Base-by-base conservation (phyloP, 2,797 vertebrate genomes). In the Philypnodon macrostomus region DNA sequence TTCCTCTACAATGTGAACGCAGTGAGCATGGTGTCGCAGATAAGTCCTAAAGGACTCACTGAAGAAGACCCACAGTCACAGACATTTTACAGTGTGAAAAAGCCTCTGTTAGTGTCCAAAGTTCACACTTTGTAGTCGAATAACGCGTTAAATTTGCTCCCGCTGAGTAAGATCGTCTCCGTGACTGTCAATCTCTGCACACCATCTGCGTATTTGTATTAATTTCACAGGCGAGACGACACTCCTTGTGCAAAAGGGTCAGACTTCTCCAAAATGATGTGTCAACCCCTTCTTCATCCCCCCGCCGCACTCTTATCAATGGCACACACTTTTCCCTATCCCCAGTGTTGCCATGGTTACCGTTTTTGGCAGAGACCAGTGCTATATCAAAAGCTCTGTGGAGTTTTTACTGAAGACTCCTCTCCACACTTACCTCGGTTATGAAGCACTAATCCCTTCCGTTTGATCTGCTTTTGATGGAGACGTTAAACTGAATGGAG, bases 231-330 rank as follows among this genome's bases (percentile, higher is more conserved):
- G 77, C 72, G 67, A 74, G 63, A 72, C 72, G 70, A 34, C 69
- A 65, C 64, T 64, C 68, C 73, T 79, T 77, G 62, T 41, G 75
- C 73, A 57, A 61, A 76, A 79, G 86, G 87, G 87, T 89, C 88
- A 85, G 84, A 78, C 85, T 84, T 73, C 82, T 87, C 82, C 75
- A 82, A 83, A 89, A 87, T 84, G 79, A 87, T 88, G 85, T 85
- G 86, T 88, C 87, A 86, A 85, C 85, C 85, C 84, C 83, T 88
- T n/a, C n/a, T n/a, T 85, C 84, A 84, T 86, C 86, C 86, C 85
- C 79, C 67, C 71, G 78, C 79, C 79, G 70, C 77, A 73, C 80
- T 85, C 81, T 83, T 85, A 87, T 85, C 85, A 80, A 75, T 70
- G 67, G 73, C 32, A 73, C 80, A 76, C 82, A 80, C 84, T 86